Evolutionary conservation across 2,113 vertebrate genomes (phyloP).

Genomic region (Corythaixoides concolor): DNA sequence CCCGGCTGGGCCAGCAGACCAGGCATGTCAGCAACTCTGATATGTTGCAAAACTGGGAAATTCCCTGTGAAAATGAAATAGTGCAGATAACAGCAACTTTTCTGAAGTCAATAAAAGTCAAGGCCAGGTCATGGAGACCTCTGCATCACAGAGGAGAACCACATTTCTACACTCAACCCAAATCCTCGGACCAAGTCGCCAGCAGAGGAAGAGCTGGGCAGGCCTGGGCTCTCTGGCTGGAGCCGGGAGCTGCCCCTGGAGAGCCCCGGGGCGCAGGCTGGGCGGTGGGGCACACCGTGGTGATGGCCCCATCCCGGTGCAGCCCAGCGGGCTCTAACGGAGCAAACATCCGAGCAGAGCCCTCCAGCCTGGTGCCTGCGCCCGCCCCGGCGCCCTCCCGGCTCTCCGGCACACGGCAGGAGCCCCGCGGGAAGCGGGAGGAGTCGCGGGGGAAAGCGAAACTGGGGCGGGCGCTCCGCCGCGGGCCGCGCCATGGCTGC

Average conservation of each 20-base stretch:
- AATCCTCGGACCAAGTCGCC: accelerated
- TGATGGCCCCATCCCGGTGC: too few species aligned
- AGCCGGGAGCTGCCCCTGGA: neutral
- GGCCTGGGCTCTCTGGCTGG: neutral
- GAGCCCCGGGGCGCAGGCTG: too few species aligned
- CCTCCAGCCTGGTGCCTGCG: neutral
- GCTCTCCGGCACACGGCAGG: neutral
- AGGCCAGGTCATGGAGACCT: neutral
- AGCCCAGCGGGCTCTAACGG: neutral
- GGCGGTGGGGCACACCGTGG: neutral
- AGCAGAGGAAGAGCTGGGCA: neutral
- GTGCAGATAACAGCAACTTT: neutral
- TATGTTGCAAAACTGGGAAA: neutral
- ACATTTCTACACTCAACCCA: too few species aligned
- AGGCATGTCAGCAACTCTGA: neutral
- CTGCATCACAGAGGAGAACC: accelerated
- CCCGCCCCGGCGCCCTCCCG: too few species aligned
- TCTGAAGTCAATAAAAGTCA: neutral
- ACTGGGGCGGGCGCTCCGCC: neutral
- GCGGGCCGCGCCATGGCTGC: neutral
- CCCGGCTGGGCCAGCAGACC: neutral
- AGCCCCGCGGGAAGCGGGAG: neutral
- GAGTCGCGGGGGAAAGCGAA: neutral
- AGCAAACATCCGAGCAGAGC: neutral
- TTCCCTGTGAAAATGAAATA: neutral